Conservation (phyloP, 2,113 vertebrate species). For the Bostrychus sinensis region DNA sequence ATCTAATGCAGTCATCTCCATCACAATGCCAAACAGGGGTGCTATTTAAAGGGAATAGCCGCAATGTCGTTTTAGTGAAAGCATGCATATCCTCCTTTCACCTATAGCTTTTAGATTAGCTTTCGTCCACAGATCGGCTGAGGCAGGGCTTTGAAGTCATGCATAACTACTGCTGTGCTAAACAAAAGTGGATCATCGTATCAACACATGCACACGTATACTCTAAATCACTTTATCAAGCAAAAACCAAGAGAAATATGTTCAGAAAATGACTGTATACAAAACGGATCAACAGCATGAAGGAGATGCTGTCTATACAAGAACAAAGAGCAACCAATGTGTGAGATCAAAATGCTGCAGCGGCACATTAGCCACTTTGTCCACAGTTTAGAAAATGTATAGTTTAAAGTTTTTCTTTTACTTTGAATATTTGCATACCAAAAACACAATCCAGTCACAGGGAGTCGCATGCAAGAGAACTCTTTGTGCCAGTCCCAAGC, state of each 20-base stretch:
- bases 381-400: not conserved
- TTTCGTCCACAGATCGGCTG: constrained; percentile 24
- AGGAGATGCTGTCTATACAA: not conserved
- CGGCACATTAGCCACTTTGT: not conserved
- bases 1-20: constrained; percentile 58
- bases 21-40: constrained; percentile 50
- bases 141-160: constrained; percentile 30
- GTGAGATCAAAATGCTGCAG: not conserved
- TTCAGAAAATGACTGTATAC: not conserved
- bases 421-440: too few species aligned
- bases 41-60: constrained; percentile 39
- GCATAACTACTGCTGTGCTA: constrained; percentile 17
- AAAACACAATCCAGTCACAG: too few species aligned
- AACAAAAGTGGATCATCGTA: constrained; percentile 16
- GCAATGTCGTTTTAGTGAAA: constrained; percentile 20
- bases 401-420: not conserved
- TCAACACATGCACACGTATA: not conserved
- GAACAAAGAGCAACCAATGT: constrained; percentile 1
- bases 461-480: too few species aligned
- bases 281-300: not conserved
- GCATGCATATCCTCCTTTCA: constrained; percentile 40
- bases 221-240: not conserved
- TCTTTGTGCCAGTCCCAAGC: too few species aligned
- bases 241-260: not conserved
- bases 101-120: constrained; percentile 33